A percentile compares a stretch with the other conserved stretches of the same genome.
phyloP scores from a whole-genome alignment of 1,140 invertebrate genomes.

The Popillia japonica region DNA sequence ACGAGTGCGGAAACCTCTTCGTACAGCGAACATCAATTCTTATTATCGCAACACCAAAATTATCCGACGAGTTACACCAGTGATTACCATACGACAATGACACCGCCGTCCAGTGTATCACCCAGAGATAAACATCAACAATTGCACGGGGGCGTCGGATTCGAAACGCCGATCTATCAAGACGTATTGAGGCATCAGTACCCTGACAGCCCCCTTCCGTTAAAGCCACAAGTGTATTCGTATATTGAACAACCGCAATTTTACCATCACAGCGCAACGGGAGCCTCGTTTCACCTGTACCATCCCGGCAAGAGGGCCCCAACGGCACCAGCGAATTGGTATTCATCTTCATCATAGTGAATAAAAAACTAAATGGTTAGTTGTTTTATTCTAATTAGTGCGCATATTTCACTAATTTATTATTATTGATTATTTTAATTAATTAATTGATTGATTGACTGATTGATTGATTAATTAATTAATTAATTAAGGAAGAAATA shows the following conservation, averaged over 20 bases:
- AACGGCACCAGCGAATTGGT: slow-evolving; percentile 72
- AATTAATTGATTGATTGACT: no score
- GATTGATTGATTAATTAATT: no score
- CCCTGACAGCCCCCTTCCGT: slow-evolving; percentile 77
- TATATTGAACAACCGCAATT: slow-evolving; percentile 82
- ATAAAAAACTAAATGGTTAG: slow-evolving; percentile 41
- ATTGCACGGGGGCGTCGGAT: slow-evolving; percentile 59
- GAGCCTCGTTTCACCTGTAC: slow-evolving; percentile 87
- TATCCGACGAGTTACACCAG: slow-evolving; percentile 73
- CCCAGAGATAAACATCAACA: slow-evolving; percentile 86
- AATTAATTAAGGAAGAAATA: slow-evolving; percentile 32
- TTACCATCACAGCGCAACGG: slow-evolving; percentile 74
- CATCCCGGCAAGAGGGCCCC: slow-evolving; percentile 76
- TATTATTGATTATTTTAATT: no score
- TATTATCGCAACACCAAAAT: slow-evolving; percentile 68
- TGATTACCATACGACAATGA: slow-evolving; percentile 92
- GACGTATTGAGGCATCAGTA: slow-evolving; percentile 70
- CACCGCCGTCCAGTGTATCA: slow-evolving; percentile 92
- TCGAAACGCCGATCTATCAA: slow-evolving; percentile 62
- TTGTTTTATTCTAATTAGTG: slow-evolving; percentile 49
- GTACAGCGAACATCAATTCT: slow-evolving; percentile 73
- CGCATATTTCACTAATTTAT: slow-evolving; percentile 47
- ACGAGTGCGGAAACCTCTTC: slow-evolving; percentile 83
- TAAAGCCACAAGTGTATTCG: slow-evolving; percentile 91
- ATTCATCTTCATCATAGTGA: slow-evolving; percentile 74